These are phyloP conservation scores for Dione vanillae DNA, from an alignment of 2,888 invertebrate species.

Conservation along the genomic window DNA sequence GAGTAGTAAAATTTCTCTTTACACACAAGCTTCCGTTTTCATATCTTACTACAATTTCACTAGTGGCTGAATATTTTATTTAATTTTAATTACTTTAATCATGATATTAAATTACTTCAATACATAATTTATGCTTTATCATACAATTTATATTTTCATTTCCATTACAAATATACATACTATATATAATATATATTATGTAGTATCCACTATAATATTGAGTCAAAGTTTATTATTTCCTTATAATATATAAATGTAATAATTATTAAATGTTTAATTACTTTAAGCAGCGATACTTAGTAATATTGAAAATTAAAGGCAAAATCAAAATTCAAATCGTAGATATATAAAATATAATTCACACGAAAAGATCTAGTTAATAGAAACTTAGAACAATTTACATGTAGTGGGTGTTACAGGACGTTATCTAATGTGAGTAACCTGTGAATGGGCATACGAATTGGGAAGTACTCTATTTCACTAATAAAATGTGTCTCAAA, in stretches of 20 bases:
- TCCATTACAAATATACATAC: neutral
- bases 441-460: conserved; percentile 42
- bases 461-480: conserved; percentile 51
- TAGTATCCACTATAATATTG: neutral
- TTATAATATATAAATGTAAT: neutral
- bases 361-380: neutral
- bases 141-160: neutral
- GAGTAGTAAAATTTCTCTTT: conserved; percentile 33
- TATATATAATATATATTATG: neutral
- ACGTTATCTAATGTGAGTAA: conserved; percentile 44
- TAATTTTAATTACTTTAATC: neutral
- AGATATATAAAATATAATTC: neutral
- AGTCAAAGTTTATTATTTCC: neutral
- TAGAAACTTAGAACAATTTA: conserved; percentile 36
- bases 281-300: neutral
- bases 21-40: conserved; percentile 25
- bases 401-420: conserved; percentile 44
- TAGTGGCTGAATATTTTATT: neutral
- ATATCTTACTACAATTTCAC: conserved; percentile 13
- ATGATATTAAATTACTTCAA: conserved; percentile 1
- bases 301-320: neutral
- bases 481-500: conserved; percentile 47
- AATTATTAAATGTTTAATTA: neutral
- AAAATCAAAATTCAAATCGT: neutral
- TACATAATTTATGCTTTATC: neutral